These are phyloP conservation scores for Monoplex corrugatus DNA, from an alignment of 2,888 invertebrate species.

Conservation along the genomic window DNA sequence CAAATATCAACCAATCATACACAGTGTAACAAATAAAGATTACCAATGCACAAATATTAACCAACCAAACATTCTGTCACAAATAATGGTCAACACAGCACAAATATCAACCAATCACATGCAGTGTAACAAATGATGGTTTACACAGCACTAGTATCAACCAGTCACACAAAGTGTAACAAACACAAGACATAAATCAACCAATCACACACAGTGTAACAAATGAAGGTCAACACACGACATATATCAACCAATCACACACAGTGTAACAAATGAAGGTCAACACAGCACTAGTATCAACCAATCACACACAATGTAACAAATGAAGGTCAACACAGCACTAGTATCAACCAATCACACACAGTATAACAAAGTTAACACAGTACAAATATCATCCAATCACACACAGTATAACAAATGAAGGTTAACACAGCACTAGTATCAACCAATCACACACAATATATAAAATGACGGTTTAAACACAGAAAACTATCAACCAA, in stretches of 20 bases:
- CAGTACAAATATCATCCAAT: neutral
- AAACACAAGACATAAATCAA: too few relatives aligned
- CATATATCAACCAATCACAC: too few relatives aligned
- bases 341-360: neutral
- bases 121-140: conserved; percentile 4
- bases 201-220: too few relatives aligned
- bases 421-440: neutral
- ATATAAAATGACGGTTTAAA: too few relatives aligned
- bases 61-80: too few relatives aligned
- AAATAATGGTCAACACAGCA: neutral
- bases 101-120: neutral
- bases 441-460: too few relatives aligned
- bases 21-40: too few relatives aligned
- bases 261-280: neutral
- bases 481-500: neutral
- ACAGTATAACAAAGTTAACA: conserved; percentile 1
- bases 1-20: neutral
- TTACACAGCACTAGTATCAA: neutral
- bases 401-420: neutral
- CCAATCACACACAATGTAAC: too few relatives aligned
- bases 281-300: too few relatives aligned
- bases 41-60: neutral
- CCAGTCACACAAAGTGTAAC: neutral
- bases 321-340: neutral
- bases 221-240: too few relatives aligned